Conservation (phyloP, 35 echinoderm and acorn worm genomes). For the Ptychodera flava region DNA sequence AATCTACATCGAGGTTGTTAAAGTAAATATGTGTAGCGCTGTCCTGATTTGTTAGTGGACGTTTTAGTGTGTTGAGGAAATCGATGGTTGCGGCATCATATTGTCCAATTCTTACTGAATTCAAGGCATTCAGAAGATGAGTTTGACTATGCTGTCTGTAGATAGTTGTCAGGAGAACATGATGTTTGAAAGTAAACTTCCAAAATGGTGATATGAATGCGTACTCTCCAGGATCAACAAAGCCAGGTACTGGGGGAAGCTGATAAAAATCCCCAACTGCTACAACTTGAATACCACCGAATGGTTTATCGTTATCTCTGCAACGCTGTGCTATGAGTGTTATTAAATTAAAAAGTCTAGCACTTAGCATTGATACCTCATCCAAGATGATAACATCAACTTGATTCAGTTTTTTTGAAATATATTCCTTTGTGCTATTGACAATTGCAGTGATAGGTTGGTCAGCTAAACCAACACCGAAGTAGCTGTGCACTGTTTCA, state of each 20-base stretch:
- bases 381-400: too few relatives aligned
- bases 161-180: neutral
- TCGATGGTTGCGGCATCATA: neutral
- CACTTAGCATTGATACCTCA: too few relatives aligned
- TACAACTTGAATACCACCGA: neutral
- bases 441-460: too few relatives aligned
- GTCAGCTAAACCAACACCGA: too few relatives aligned
- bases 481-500: too few relatives aligned
- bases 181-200: neutral
- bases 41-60: too few relatives aligned
- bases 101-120: neutral
- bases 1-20: neutral
- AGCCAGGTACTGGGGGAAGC: neutral
- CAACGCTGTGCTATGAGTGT: too few relatives aligned
- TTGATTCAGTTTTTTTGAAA: too few relatives aligned
- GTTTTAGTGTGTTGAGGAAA: too few relatives aligned
- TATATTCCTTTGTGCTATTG: too few relatives aligned
- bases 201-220: neutral
- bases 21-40: neutral
- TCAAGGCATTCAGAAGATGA: neutral
- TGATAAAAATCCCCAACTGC: neutral
- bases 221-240: neutral
- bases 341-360: too few relatives aligned
- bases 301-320: neutral
- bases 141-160: neutral